A percentile compares a stretch with the other conserved stretches of the same genome.
Conservation (phyloP, 2,797 vertebrate species). For the Lutjanus campechanus region DNA sequence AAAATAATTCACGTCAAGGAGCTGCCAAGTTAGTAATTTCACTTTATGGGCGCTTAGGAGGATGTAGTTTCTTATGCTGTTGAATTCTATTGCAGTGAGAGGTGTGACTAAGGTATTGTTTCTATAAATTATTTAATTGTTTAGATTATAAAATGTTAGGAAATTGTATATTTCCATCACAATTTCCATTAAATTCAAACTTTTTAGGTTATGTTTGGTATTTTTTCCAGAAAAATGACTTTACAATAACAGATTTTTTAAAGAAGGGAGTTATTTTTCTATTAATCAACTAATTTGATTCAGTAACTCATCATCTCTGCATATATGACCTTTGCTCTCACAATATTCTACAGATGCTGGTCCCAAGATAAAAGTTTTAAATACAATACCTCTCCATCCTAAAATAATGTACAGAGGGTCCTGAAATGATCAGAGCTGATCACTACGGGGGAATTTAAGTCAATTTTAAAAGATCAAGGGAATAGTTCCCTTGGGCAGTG, state of each 20-base stretch:
- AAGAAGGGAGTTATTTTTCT: neutral
- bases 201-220: neutral
- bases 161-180: neutral
- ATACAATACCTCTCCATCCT: too few species aligned
- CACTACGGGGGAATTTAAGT: too few species aligned
- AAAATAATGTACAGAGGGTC: too few species aligned
- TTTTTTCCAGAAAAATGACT: neutral
- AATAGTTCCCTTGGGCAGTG: too few species aligned
- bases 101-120: neutral
- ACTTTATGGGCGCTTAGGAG: neutral
- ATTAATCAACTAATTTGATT: neutral
- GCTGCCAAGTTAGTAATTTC: too few species aligned
- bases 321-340: neutral
- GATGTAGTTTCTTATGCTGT: neutral
- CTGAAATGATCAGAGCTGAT: too few species aligned
- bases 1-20: neutral
- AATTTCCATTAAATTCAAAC: neutral
- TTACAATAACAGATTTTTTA: too few species aligned
- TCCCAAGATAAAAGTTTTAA: too few species aligned
- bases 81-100: neutral
- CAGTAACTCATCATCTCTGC: neutral
- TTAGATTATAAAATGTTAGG: neutral
- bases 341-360: too few species aligned
- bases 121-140: neutral
- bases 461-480: too few species aligned